Evolutionary conservation across 2,888 invertebrate species (phyloP).

Genomic region (Spodoptera exigua): DNA sequence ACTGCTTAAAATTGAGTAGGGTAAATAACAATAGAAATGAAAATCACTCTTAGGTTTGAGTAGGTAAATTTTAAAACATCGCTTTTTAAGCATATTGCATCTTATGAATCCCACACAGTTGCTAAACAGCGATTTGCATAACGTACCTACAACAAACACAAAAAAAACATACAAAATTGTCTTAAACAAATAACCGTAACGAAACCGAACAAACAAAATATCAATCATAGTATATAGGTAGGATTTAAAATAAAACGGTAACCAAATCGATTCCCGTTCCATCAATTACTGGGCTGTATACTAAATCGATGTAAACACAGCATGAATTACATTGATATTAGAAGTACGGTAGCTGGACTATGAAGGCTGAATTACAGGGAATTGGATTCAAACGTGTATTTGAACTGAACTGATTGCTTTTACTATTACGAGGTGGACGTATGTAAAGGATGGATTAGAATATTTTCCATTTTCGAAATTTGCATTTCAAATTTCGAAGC

Average conservation of each 20-base stretch:
- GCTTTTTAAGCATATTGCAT: no score
- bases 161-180: no score
- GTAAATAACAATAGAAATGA: no score
- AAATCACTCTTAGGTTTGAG: no score
- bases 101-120: no score
- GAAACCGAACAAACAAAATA: no score
- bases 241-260: constrained; percentile 20
- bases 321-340: constrained; percentile 51
- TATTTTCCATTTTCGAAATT: constrained; percentile 1
- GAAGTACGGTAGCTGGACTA: constrained; percentile 39
- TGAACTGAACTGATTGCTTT: constrained; percentile 51
- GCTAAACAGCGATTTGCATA: no score
- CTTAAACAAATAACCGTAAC: no score
- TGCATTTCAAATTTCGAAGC: no score
- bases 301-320: constrained; percentile 35
- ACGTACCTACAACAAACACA: no score
- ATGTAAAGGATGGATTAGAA: not conserved
- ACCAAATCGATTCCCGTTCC: constrained; percentile 13
- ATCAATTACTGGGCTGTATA: constrained; percentile 7
- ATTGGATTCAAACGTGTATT: constrained; percentile 56
- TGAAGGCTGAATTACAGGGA: constrained; percentile 50
- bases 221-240: not conserved
- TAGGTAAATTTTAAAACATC: no score
- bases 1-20: no score
- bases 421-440: constrained; percentile 25